Evolutionary conservation across 2,888 invertebrate species (phyloP), one percentile per base, ranked within the genome.

Genomic region (Cheilosia vulpina): DNA sequence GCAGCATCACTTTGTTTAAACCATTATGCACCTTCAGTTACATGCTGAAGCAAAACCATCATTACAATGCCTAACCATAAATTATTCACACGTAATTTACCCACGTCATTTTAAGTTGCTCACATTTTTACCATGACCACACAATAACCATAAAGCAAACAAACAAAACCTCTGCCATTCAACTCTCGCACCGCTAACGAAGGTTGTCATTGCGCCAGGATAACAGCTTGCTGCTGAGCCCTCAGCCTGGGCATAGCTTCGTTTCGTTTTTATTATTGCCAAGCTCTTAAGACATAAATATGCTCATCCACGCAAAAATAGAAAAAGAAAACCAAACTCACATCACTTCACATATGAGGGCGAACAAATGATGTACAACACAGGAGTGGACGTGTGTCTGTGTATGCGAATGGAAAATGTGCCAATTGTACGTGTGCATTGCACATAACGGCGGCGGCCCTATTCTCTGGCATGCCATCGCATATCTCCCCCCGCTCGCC

Each of bases 381-480:
- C 68, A 60, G 43, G 47, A 19, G 21, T 31, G 24, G n/a, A 15
- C 11, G 31, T 17, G 5, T 19, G 27, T 60, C 21, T 17, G 5
- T 19, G 27, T 60, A 55, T 75, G 50, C 52, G 57, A 79, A 69
- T 69, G 62, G 58, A 57, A 65, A 65, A 81, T 77, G 66, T 85
- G 85, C 76, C 85, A 81, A 85, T 85, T 85, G 81, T 85, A 81
- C 76, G 81, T 76, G 65, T 66, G 80, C 76, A 71, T 58, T 58
- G 69, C 69, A 63, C 43, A 80, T 41, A 60, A 58, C 24, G 38
- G 45, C 55, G 72, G 24, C 62, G 17, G 34, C 52, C 41, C 57
- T 52, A 62, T 58, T 69, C 41, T 62, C 27, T 71, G 9, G 9
- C 27, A 4, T 11, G 5, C 41, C 27, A 13, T 62, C 17, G 5